phyloP scores from a whole-genome alignment of 2,797 vertebrate genomes.

The Tinamus major region DNA sequence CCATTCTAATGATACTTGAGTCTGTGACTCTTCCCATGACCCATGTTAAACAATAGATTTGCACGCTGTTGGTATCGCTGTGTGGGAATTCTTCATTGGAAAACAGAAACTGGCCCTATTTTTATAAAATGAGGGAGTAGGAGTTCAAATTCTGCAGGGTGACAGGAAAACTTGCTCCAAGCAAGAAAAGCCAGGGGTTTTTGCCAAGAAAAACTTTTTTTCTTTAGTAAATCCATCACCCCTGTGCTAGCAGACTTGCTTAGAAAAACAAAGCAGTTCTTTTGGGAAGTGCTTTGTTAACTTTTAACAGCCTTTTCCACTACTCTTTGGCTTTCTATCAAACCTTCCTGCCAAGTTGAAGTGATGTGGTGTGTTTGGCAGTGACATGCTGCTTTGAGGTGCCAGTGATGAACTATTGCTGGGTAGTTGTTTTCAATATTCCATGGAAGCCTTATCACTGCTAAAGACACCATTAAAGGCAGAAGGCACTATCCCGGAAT shows the following conservation, averaged over 20 bases:
- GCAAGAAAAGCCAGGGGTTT: not conserved
- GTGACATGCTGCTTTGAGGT: constrained; percentile 58
- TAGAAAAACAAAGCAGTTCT: constrained; percentile 70
- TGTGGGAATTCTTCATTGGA: constrained; percentile 60
- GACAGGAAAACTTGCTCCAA: constrained; percentile 63
- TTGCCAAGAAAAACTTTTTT: constrained; percentile 70
- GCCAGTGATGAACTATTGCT: constrained; percentile 63
- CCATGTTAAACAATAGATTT: constrained; percentile 24
- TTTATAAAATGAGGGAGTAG: constrained; percentile 47
- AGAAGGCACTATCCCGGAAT: not conserved
- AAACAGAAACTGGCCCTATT: constrained; percentile 46
- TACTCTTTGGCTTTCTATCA: constrained; percentile 67
- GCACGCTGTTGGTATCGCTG: not conserved
- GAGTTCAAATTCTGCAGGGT: constrained; percentile 62
- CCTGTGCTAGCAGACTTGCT: constrained; percentile 62
- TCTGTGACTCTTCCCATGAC: constrained; percentile 52
- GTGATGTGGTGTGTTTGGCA: constrained; percentile 69
- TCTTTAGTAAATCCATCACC: constrained; percentile 66
- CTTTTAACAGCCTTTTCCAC: constrained; percentile 72
- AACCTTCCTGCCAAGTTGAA: constrained; percentile 59
- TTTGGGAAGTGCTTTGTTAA: constrained; percentile 76
- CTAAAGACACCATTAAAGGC: not conserved
- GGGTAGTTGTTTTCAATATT: constrained; percentile 30
- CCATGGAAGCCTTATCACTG: constrained; percentile 17
- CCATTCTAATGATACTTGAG: not conserved